Base-by-base conservation (phyloP, 2,113 vertebrate species). In the Alethe diademata region DNA sequence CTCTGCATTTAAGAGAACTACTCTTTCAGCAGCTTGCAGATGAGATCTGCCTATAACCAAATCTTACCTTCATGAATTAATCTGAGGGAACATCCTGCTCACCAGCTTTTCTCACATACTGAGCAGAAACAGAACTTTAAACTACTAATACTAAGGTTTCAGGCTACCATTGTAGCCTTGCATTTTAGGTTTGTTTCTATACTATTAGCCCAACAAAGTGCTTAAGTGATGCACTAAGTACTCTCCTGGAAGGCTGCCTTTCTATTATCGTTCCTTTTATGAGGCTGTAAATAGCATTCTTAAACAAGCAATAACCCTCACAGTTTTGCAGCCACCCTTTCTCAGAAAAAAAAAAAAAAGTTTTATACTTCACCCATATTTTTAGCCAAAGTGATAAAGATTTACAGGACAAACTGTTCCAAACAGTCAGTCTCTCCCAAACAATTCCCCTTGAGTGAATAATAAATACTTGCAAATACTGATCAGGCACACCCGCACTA, bases 281-380 rank as follows among this genome's bases (percentile, higher is more conserved):
- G 83, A 92, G 94, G 91, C 56, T 86, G 86, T 94, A 97, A 95
- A 97, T 90, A 94, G 88, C 79, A 86, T 97, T 95, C 93, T 90
- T 71, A 97, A 93, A 90, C 67, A 92, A 80, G 85, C 86, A 90
- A 85, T 92, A 96, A 88, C 81, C 78, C 82, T 94, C 69, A 57
- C 72, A 56, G 86, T 83, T 94, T 74, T 90, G 75, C 60, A 84
- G 69, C 36, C 92, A 78, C 80, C 33, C 67, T 58, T 62, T 86
- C 74, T 90, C 29, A 79, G 47, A 65, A 71, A 56, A 66, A 29
- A 60, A 43, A 69, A 71, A 54, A 66, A 31, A 54, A 43, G 7
- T 1, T 29, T 48, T 23, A 64, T 33, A 71, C 14, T 16, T 92
- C 54, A 3, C 85, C 51, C 33, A 38, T 22, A 15, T 47, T 76